Conservation (phyloP, 2,888 invertebrate genomes). For the Heteromurus nitidus region DNA sequence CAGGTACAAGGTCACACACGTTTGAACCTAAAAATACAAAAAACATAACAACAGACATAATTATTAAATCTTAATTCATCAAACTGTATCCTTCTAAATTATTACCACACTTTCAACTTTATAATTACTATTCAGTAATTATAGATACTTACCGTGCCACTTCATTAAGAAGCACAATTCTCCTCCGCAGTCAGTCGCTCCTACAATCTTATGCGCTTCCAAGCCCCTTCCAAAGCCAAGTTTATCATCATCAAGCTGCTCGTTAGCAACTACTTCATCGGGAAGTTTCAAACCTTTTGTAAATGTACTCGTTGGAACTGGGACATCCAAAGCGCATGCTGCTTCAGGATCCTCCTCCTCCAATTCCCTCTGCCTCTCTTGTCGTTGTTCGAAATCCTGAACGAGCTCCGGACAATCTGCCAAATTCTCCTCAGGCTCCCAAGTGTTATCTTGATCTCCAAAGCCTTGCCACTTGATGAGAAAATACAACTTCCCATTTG, state of each 20-base stretch:
- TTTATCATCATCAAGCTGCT: neutral
- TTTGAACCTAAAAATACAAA: constrained; percentile 13
- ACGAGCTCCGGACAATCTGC: constrained; percentile 36
- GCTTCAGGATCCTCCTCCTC: neutral
- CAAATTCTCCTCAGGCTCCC: constrained; percentile 48
- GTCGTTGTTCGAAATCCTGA: constrained; percentile 12
- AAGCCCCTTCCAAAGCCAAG: constrained; percentile 47
- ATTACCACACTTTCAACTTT: neutral
- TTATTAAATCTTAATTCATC: neutral
- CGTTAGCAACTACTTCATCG: neutral
- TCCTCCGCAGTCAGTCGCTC: constrained; percentile 19
- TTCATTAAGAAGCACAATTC: constrained; percentile 32
- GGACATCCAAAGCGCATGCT: constrained; percentile 14
- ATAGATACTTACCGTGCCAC: constrained; percentile 43
- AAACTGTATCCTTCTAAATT: neutral
- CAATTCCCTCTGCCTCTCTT: neutral
- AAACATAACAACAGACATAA: neutral
- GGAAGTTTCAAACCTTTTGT: too few species aligned
- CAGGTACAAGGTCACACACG: constrained; percentile 26
- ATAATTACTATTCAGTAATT: neutral
- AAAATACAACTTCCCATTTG: constrained; percentile 4
- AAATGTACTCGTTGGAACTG: neutral
- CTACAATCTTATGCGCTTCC: constrained; percentile 26
- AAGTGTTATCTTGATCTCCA: constrained; percentile 41
- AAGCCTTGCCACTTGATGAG: constrained; percentile 49